Evolutionary conservation across 2,797 vertebrate genomes (phyloP).

Genomic region (Argentina silus): DNA sequence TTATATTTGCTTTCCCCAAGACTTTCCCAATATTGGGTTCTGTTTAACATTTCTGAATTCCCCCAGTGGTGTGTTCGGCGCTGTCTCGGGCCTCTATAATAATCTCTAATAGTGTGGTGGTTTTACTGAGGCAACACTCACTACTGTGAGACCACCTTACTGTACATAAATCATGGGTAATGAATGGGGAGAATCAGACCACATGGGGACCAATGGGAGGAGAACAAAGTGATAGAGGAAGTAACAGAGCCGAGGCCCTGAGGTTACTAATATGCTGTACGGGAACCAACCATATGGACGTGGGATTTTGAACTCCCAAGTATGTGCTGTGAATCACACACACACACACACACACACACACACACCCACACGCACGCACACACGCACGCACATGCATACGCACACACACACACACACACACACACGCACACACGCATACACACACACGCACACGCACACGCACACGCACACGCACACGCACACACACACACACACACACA

Average conservation of each 20-base stretch:
- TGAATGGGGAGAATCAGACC: background rate
- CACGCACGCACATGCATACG: background rate
- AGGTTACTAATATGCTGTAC: background rate
- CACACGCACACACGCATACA: too few relatives aligned
- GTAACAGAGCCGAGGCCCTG: background rate
- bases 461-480: too few relatives aligned
- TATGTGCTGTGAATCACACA: background rate
- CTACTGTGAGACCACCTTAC: constrained; percentile 1
- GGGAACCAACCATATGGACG: constrained; percentile 3
- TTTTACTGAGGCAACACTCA: background rate
- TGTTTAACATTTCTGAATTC: background rate
- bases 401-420: too few relatives aligned
- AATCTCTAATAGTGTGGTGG: background rate
- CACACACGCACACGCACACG: too few relatives aligned
- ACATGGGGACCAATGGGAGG: background rate
- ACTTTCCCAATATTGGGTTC: constrained; percentile 8
- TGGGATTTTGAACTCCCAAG: constrained; percentile 11
- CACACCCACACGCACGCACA: too few relatives aligned
- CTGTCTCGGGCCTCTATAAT: background rate
- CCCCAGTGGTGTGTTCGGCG: background rate
- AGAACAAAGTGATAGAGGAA: background rate
- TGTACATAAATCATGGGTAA: constrained; percentile 6
- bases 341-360: too few relatives aligned
- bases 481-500: background rate
- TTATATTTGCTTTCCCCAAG: constrained; percentile 9